A percentile compares a stretch with the other conserved stretches of the same genome.
These are phyloP conservation scores for Brachionus angularis DNA, from an alignment of 1,140 invertebrate genomes.

Conservation along the genomic window DNA sequence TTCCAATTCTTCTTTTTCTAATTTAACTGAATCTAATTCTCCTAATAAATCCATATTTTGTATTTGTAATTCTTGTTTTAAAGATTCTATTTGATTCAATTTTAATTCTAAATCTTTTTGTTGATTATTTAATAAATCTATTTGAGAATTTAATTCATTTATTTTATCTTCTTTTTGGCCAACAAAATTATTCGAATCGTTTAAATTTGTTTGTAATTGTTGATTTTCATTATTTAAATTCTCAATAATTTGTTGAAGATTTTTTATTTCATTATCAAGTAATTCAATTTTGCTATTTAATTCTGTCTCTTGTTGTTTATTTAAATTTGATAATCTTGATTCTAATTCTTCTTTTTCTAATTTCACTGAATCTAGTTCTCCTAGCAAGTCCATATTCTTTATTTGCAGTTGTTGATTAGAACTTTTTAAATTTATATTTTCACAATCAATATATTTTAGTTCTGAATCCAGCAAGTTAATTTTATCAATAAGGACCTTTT, in stretches of 20 bases:
- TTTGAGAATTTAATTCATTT: background rate
- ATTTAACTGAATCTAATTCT: slow-evolving; percentile 2
- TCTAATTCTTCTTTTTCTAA: background rate
- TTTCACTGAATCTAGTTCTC: background rate
- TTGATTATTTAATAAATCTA: too few relatives aligned
- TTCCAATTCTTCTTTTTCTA: slow-evolving; percentile 28
- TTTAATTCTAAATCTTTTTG: too few relatives aligned
- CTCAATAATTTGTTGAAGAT: background rate
- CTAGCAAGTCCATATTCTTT: background rate
- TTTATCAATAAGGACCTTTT: too few relatives aligned
- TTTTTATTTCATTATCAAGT: too few relatives aligned
- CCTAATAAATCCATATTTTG: slow-evolving; percentile 32
- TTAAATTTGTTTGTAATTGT: background rate
- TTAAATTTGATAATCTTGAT: background rate
- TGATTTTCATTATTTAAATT: background rate
- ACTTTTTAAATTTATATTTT: too few relatives aligned
- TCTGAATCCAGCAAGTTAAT: too few relatives aligned
- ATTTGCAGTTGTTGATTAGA: too few relatives aligned
- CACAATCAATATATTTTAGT: too few relatives aligned
- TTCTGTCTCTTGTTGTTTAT: background rate
- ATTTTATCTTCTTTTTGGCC: too few relatives aligned
- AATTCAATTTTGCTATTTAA: too few relatives aligned
- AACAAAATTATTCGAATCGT: background rate
- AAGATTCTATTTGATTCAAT: background rate
- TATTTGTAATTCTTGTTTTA: background rate